Base-by-base conservation (phyloP, 2,113 vertebrate genomes). In the Amia ocellicauda region DNA sequence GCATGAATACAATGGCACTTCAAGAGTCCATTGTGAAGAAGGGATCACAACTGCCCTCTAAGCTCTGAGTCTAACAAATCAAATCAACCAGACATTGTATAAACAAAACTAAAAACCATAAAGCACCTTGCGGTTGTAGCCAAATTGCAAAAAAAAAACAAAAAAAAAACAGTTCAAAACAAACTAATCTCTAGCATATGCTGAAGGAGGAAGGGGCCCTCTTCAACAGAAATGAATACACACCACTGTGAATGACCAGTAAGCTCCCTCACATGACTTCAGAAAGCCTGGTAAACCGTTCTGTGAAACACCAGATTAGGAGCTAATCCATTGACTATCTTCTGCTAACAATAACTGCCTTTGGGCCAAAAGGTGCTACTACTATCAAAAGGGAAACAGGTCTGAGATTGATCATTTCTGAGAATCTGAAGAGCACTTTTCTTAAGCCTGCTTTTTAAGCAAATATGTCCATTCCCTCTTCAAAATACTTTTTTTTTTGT, bases 201-300 rank as follows among this genome's bases (percentile, higher is more conserved):
- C 54, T 4, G 19, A n/a, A n/a, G n/a, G n/a, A 45, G 50, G 67
- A 47, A 61, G 28, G 66, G 36, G 62, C 61, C 55, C 54, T 55
- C 62, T 69, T 58, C 53, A 17, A 74, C 68, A 23, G 58, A 66
- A 64, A 65, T 86, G 75, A 86, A 83, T 82, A 62, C 55, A 47
- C 22, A 60, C 71, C 74, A 76, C 76, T 84, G 75, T 81, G 75
- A 66, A 49, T 23, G 26, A 29, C 58, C 20, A 7, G 1, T 83
- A 79, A 84, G 78, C 83, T 80, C 54, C 62, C 67, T 81, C 83
- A 83, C 79, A 77, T 80, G 78, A 83, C 61, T 57, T 66, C 36
- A 68, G 40, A 73, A 62, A 67, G 70, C 79, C 70, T 69, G 60
- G 40, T 67, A 42, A 69, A 69, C 19, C 58, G 68, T 69, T 61